Base-by-base conservation (phyloP, 2,113 vertebrate genomes). In the Sturnus vulgaris region DNA sequence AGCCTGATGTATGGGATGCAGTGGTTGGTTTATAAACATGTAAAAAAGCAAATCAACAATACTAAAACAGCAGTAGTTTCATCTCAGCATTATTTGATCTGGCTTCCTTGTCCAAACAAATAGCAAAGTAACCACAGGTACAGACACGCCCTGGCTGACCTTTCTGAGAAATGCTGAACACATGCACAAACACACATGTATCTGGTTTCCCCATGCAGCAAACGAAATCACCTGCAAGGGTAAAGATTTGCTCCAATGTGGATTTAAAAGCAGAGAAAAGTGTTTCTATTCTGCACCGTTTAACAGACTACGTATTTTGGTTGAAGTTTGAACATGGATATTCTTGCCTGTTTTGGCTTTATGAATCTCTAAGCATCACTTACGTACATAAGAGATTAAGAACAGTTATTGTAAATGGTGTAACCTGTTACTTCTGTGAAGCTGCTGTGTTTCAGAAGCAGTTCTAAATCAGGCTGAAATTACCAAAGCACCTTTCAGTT, bases 121-220 rank as follows among this genome's bases (percentile, higher is more conserved):
- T 7, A 68, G 20, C 12, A n/a, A 79, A 84, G 31, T 59, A 83
- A 64, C 18, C 11, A n/a, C 1, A 84, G 35, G 56, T 66, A 73
- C 39, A 87, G 65, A 55, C 35, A 37, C 2, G 5, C 7, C 71
- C 69, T 81, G 25, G 23, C 33, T 81, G 68, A 88, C 31, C 66
- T 77, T 70, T 65, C 68, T 55, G 47, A 77, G 68, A 73, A 88
- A 55, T 9, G 15, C 7, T 24, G 55, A 82, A 57, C 22, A 22
- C 17, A 39, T 0, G 0, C 57, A 78, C 44, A 57, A 44, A 53
- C 31, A 70, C 66, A 31, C 10, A 15, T 0, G 0, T 40, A 52
- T 15, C 57, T 66, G 53, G 15, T 44, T 91, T 87, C 33, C 30
- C 14, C 44, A 69, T 3, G 24, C 12, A 77, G 59, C 12, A 83